Conservation (phyloP, 2,797 vertebrate species). For the Ciconia nigra region DNA sequence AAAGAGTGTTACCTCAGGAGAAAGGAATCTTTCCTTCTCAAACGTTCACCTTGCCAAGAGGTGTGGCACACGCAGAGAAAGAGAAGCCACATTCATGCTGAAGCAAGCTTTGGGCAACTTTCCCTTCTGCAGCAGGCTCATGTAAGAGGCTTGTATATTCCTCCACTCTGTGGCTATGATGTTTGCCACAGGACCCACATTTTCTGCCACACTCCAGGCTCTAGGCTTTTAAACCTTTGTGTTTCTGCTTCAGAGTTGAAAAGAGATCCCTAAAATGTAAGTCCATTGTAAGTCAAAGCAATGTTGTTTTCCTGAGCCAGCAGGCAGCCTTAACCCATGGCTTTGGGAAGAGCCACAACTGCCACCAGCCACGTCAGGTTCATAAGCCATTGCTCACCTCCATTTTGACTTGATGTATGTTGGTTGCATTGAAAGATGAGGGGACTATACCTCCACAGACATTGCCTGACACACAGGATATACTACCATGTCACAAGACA, state of each 20-base stretch:
- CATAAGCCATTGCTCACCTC: background rate
- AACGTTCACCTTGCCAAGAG: constrained; percentile 68
- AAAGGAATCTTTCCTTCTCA: constrained; percentile 47
- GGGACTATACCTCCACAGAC: accelerated
- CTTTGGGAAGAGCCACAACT: background rate
- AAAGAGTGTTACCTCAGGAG: constrained; percentile 32
- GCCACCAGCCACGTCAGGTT: background rate
- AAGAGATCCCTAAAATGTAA: background rate
- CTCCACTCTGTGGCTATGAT: background rate
- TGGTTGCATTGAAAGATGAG: background rate
- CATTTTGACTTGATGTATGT: accelerated
- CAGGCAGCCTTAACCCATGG: background rate
- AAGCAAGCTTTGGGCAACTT: constrained; percentile 51
- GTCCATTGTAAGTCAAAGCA: background rate
- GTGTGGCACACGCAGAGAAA: constrained; percentile 52
- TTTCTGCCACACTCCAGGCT: background rate
- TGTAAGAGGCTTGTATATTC: constrained; percentile 43
- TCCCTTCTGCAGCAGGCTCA: constrained; percentile 16
- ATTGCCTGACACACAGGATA: background rate
- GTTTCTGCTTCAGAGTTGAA: background rate
- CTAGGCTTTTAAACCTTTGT: background rate
- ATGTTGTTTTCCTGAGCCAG: background rate
- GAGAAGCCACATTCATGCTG: constrained; percentile 39
- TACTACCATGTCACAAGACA: background rate
- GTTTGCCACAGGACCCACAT: constrained; percentile 2